phyloP scores from a whole-genome alignment of 2,888 invertebrate species.

The Copidosoma aretas region DNA sequence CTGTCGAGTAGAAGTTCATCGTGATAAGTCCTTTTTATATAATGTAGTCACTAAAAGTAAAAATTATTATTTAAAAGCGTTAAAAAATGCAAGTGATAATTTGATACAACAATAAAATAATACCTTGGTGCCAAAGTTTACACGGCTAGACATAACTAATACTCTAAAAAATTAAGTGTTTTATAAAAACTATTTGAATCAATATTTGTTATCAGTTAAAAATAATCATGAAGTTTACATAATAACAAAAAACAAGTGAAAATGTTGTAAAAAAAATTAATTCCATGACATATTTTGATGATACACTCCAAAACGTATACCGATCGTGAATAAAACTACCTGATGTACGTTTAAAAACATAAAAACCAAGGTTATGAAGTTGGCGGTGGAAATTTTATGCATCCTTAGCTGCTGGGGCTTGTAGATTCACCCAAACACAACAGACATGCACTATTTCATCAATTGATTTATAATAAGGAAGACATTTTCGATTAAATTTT shows the following conservation, averaged over 20 bases:
- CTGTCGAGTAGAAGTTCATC: neutral
- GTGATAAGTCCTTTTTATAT: neutral
- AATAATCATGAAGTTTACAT: neutral
- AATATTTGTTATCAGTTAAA: too few relatives aligned
- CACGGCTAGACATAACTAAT: neutral
- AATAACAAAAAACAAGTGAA: neutral
- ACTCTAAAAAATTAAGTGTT: neutral
- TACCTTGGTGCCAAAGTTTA: neutral
- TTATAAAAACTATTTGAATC: too few relatives aligned
- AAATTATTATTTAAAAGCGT: neutral
- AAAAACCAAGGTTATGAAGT: neutral
- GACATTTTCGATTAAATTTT: constrained; percentile 32
- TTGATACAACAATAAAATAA: neutral
- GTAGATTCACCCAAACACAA: constrained; percentile 40
- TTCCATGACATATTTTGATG: neutral
- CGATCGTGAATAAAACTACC: neutral
- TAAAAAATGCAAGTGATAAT: neutral
- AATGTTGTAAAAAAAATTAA: too few relatives aligned
- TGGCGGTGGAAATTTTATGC: neutral
- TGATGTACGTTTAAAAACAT: neutral
- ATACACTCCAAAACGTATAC: neutral
- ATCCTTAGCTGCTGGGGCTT: constrained; percentile 22
- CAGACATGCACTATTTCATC: constrained; percentile 37
- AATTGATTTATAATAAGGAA: constrained; percentile 8
- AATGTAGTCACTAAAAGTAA: neutral